Conservation (phyloP, 2,113 vertebrate species). For the Protobothrops mucrosquamatus region DNA sequence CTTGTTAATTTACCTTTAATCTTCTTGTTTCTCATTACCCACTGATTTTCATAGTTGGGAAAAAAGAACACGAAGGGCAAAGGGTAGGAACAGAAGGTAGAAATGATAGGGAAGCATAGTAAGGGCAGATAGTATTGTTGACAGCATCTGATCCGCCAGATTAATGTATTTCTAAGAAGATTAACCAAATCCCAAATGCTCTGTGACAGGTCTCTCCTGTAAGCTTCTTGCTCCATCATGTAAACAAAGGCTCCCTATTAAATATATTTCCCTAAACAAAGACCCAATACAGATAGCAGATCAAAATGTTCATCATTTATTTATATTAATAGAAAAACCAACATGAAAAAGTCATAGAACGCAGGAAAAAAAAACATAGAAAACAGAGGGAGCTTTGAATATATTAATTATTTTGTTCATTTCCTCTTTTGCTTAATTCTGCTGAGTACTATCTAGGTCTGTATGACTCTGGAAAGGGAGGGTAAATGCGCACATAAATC, state of each 20-base stretch:
- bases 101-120: slow-evolving; percentile 49
- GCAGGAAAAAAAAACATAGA: background rate
- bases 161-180: slow-evolving; percentile 78
- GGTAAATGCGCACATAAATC: background rate
- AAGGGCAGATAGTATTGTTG: slow-evolving; percentile 60
- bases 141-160: slow-evolving; percentile 66
- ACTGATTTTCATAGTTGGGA: slow-evolving; percentile 48
- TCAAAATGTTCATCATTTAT: slow-evolving; percentile 8
- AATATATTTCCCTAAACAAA: slow-evolving; percentile 51
- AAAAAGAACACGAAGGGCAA: slow-evolving; percentile 37
- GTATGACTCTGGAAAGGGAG: background rate
- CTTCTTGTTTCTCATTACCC: slow-evolving; percentile 52
- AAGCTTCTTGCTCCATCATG: slow-evolving; percentile 61
- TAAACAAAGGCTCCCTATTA: slow-evolving; percentile 54
- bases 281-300: background rate
- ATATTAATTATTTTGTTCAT: background rate
- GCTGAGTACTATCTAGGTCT: background rate
- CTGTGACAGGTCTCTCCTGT: slow-evolving; percentile 69
- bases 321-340: background rate
- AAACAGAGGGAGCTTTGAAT: background rate
- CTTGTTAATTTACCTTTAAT: slow-evolving; percentile 66
- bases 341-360: background rate
- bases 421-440: background rate
- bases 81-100: slow-evolving; percentile 38
- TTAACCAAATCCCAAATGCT: slow-evolving; percentile 76